These are phyloP conservation scores for Brachystomella parvula DNA, from an alignment of 1,140 invertebrate genomes.

Conservation along the genomic window DNA sequence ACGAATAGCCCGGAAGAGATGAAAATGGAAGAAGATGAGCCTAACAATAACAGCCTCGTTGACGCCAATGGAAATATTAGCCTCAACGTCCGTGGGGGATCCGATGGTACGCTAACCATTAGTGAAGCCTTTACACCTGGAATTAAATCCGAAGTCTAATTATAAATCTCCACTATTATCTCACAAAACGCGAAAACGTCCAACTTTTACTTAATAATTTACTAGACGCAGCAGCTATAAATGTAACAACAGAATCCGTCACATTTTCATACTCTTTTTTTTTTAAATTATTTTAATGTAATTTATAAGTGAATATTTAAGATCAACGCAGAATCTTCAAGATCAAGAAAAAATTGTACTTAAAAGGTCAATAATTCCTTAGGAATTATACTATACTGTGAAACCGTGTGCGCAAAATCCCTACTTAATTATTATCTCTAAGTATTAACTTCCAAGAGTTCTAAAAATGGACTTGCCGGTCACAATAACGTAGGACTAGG, in stretches of 20 bases:
- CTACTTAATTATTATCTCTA: no score
- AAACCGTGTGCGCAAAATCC: no score
- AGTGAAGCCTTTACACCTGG: constrained; percentile 29
- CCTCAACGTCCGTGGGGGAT: constrained; percentile 31
- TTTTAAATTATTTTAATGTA: background rate
- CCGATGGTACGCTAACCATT: constrained; percentile 37
- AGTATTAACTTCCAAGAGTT: no score
- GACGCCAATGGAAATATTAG: constrained; percentile 36
- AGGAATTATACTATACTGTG: no score
- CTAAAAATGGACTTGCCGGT: no score
- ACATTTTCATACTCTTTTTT: background rate
- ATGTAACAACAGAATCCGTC: background rate
- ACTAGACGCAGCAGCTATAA: background rate
- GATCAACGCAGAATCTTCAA: no score
- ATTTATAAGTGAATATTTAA: background rate
- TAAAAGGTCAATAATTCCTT: no score
- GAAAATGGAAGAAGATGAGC: constrained; percentile 30
- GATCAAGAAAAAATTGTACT: no score
- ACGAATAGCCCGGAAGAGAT: constrained; percentile 23
- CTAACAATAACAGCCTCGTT: constrained; percentile 29
- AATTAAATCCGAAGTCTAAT: constrained; percentile 7
- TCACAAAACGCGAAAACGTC: background rate
- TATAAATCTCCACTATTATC: background rate
- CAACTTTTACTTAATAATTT: background rate
- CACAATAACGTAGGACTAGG: no score